Base-by-base conservation (phyloP, 2,113 vertebrate genomes). In the Solea solea region DNA sequence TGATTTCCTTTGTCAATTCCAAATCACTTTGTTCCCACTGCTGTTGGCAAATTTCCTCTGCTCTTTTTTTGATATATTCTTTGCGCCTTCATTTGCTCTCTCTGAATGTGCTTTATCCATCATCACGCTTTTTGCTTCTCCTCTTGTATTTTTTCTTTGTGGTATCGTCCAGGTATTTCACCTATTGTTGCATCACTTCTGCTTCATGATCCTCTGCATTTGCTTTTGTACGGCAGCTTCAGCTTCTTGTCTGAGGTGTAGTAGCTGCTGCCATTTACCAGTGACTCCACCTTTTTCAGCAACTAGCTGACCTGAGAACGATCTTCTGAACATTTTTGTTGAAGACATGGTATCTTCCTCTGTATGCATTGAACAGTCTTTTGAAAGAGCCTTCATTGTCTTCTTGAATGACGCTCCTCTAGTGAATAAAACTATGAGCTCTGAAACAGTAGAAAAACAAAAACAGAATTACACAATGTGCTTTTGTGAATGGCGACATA, bases 361-460 rank as follows among this genome's bases (percentile, higher is more conserved):
- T 71, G 51, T 76, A 78, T 6, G 80, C 40, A 1, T 0, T 5
- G 0, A 44, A 44, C 9, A 88, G 52, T 5, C 52, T 55, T 12
- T 53, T 59, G 27, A 90, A 7, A 4, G 3, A 51, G 0, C 13
- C 64, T 0, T 73, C 9, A 1, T 0, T 9, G 9, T 44, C 52
- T 1, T 55, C 15, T 27, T 25, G 15, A 0, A 89, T 59, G 66
- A 2, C 3, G 89, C 90, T 57, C 76, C 87, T 78, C 21, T 61
- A 9, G 87, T 90, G 56, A 92, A 88, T 1, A 90, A 2, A 1
- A 88, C 64, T 1, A 81, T 82, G 73, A 78, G 86, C 0, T 65
- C 68, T 42, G 21, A 21, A 21, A 21, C 21, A 21, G 21, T 21
- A 21, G 21, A 21, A 21, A 21, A 21, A 21, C 21, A 1, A 21